These are phyloP conservation scores for Oscheius sp. DNA, from an alignment of 2,888 invertebrate species.

Conservation along the genomic window DNA sequence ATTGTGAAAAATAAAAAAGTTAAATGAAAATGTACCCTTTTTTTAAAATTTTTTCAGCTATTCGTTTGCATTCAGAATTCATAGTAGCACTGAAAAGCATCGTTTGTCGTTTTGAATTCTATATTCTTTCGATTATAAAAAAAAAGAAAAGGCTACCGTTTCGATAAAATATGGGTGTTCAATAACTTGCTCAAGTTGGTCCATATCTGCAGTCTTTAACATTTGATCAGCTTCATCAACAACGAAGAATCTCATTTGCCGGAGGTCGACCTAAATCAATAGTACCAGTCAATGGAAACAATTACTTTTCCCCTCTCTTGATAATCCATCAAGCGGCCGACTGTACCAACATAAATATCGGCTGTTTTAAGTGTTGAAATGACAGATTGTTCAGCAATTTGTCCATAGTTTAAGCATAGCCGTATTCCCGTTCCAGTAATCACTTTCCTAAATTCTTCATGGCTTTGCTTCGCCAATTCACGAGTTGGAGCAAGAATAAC, in stretches of 20 bases:
- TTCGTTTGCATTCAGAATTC: conserved; percentile 26
- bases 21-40: background rate
- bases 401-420: conserved; percentile 43
- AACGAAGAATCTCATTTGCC: conserved; percentile 78
- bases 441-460: conserved; percentile 35
- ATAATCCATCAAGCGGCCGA: conserved; percentile 80
- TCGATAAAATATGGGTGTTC: background rate
- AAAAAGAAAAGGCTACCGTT: background rate
- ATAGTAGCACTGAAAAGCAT: conserved; percentile 62
- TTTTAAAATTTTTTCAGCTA: conserved; percentile 37
- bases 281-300: background rate
- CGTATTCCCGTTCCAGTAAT: too few species aligned
- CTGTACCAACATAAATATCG: conserved; percentile 81
- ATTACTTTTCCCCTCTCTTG: conserved; percentile 68
- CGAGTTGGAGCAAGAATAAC: conserved; percentile 89
- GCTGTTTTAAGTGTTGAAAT: conserved; percentile 73
- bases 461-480: conserved; percentile 88
- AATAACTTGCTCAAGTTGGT: conserved; percentile 37
- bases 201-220: conserved; percentile 80
- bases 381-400: conserved; percentile 22
- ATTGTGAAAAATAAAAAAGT: background rate
- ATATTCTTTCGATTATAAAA: background rate
- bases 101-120: conserved; percentile 57
- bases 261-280: conserved; percentile 72
- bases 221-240: conserved; percentile 85